A percentile compares a stretch with the other conserved stretches of the same genome.
phyloP scores from a whole-genome alignment of 2,888 invertebrate species.

The Aethes cnicana region DNA sequence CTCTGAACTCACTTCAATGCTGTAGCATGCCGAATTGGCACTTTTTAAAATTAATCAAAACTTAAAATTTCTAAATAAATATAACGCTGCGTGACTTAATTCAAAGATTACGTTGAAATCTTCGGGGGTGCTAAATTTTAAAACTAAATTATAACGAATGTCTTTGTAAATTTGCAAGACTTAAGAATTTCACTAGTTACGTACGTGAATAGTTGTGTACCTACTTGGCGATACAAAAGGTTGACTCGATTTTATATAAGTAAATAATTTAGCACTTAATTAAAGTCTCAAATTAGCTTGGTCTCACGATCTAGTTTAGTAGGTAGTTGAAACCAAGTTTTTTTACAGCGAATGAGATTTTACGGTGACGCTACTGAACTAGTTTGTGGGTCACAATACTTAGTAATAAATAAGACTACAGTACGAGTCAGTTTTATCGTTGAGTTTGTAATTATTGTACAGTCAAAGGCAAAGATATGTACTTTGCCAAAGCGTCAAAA shows the following conservation, averaged over 20 bases:
- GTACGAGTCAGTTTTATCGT: constrained; percentile 7
- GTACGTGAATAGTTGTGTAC: constrained; percentile 17
- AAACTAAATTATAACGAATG: constrained; percentile 17
- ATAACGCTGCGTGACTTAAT: constrained; percentile 11
- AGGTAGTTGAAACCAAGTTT: background rate
- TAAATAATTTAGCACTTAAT: constrained; percentile 27
- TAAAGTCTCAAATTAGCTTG: constrained; percentile 26
- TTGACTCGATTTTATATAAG: constrained; percentile 28
- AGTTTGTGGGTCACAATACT: constrained; percentile 8
- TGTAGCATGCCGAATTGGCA: constrained; percentile 47
- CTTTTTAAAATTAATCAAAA: constrained; percentile 33
- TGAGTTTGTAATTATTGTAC: background rate
- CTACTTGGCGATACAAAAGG: constrained; percentile 28
- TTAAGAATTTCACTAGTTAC: constrained; percentile 22
- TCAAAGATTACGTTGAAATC: constrained; percentile 24
- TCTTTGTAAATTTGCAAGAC: constrained; percentile 26
- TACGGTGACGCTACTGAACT: constrained; percentile 2
- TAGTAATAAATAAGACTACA: constrained; percentile 18
- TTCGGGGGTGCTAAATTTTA: constrained; percentile 41
- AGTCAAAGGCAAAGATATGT: too few relatives aligned
- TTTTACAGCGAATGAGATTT: too few relatives aligned
- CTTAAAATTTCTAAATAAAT: constrained; percentile 4
- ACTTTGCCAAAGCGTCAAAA: too few relatives aligned
- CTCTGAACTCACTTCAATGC: constrained; percentile 49
- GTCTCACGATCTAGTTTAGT: constrained; percentile 3